phyloP scores from a whole-genome alignment of 2,888 invertebrate genomes.

The Synanthedon vespiformis region DNA sequence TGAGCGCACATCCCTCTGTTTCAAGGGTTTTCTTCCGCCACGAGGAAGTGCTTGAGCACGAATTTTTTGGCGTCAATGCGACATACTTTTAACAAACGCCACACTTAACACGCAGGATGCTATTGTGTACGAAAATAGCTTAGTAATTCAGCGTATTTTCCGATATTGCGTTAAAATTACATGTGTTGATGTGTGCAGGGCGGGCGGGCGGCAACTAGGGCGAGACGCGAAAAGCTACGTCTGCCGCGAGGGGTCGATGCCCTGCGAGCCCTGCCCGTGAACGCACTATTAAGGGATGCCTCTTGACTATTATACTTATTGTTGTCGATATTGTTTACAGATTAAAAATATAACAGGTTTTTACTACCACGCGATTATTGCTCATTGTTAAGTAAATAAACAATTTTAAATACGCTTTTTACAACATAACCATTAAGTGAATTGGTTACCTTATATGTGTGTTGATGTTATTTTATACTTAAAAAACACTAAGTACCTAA shows the following conservation, averaged over 20 bases:
- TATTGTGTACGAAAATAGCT: neutral
- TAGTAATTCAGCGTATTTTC: neutral
- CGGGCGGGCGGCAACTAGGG: constrained; percentile 57
- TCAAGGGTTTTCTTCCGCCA: constrained; percentile 19
- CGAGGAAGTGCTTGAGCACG: constrained; percentile 34
- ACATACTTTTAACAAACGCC: neutral
- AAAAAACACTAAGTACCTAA: too few species aligned
- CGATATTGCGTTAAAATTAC: constrained; percentile 10
- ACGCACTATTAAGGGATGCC: constrained; percentile 47
- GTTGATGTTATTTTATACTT: too few species aligned
- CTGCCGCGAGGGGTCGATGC: constrained; percentile 56
- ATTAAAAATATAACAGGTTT: neutral
- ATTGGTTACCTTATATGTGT: too few species aligned
- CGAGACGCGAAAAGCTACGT: constrained; percentile 62
- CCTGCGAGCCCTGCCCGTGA: constrained; percentile 63
- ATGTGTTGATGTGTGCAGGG: constrained; percentile 31
- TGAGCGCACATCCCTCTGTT: constrained; percentile 2
- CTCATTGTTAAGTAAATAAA: too few species aligned
- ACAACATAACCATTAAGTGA: too few species aligned
- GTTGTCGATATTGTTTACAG: constrained; percentile 44
- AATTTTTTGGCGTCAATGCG: constrained; percentile 12
- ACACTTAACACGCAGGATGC: neutral
- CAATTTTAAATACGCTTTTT: too few species aligned
- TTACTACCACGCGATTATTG: too few species aligned
- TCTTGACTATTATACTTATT: constrained; percentile 16